These are phyloP conservation scores for Zalophus californianus DNA, from an alignment of 2,797 vertebrate genomes.

Conservation along the genomic window DNA sequence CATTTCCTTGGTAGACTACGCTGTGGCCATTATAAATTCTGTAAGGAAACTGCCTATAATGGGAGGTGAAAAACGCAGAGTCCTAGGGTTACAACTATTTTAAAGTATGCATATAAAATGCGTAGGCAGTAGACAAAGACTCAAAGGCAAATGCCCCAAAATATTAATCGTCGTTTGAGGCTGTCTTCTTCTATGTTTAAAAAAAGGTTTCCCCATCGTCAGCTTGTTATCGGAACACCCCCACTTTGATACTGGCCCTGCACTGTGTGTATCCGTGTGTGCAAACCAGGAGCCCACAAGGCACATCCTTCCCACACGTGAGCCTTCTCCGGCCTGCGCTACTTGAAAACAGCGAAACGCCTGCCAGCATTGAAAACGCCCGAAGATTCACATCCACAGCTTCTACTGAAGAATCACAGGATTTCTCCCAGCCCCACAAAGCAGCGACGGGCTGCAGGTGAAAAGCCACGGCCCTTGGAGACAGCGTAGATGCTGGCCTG, in stretches of 20 bases:
- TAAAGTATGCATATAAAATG: not conserved
- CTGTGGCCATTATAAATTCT: not conserved
- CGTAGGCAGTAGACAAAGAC: not conserved
- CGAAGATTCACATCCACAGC: not conserved
- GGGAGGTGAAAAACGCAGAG: not conserved
- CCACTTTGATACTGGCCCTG: not conserved
- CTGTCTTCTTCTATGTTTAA: not conserved
- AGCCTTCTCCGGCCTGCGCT: not conserved
- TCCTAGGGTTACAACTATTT: not conserved
- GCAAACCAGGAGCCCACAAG: not conserved
- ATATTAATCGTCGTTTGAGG: not conserved
- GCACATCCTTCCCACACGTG: not conserved
- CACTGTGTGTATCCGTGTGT: not conserved
- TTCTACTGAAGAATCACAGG: not conserved
- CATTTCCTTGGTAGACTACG: not conserved
- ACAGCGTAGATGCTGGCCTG: rapidly evolving
- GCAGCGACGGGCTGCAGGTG: too few species aligned
- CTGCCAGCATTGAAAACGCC: not conserved
- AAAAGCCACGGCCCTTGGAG: not conserved
- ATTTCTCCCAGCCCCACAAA: not conserved
- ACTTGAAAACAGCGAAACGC: not conserved
- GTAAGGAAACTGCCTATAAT: not conserved
- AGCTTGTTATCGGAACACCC: not conserved
- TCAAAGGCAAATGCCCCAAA: conserved; percentile 14
- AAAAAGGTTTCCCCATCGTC: not conserved